Evolutionary conservation across 2,888 invertebrate species (phyloP), one percentile per base, ranked within the genome.

Genomic region (Drosophila dives): DNA sequence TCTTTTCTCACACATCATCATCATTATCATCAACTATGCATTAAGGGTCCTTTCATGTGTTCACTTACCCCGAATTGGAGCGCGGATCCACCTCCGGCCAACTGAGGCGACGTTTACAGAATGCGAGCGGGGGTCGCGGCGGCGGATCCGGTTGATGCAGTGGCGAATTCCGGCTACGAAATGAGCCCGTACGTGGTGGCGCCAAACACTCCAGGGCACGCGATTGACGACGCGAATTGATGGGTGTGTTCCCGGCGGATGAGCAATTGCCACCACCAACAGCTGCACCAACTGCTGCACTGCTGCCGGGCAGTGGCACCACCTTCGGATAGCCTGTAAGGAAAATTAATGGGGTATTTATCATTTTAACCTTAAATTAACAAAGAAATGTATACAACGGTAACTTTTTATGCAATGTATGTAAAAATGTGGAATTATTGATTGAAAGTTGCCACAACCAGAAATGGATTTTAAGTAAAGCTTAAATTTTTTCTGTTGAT

Each of bases 71-170:
- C 10, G 97, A 97, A 80, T 96, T 95, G 54, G 97, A 96, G 76
- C 96, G 96, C 88, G 96, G 96, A 92, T 97, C 97, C 69, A 97
- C 96, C 93, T 97, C 97, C 11, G 97, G 97, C 97, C 97, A 97
- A 40, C 97, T 97, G 40, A 96, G 94, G 54, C 97, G 94, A 59
- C 97, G 94, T 80, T 96, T 95, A 92, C 97, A 97, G 91, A 97
- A 97, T 55, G 95, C 95, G 92, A 96, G 94, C 38, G 95, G 94
- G 12, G 96, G 95, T 62, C 95, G 95, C 15, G 95, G 94, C 12
- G 95, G 95, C 33, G 94, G 94, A 72, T 91, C 91, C 64, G 88
- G 84, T 53, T 92, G 92, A 80, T 93, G 92, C 51, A 92, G 78
- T 51, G 92, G 90, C 65, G 93, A 91, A 62, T 81, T 92, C 15